phyloP scores from a whole-genome alignment of 2,888 invertebrate species.

The Brachynemurus nebulosus region DNA sequence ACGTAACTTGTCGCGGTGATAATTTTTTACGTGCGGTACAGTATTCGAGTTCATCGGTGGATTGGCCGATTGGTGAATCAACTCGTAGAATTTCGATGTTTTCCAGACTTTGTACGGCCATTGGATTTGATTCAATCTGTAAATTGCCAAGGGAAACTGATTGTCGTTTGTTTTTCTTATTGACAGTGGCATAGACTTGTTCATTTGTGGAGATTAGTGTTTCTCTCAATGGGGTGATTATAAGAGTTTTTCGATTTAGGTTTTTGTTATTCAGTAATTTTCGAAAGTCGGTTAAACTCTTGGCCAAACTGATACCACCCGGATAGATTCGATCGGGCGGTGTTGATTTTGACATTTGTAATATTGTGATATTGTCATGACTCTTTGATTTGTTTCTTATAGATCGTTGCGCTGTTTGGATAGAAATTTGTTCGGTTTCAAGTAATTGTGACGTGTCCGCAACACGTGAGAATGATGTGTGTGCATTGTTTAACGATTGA shows the following conservation, averaged over 20 bases:
- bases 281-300: constrained; percentile 3
- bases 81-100: not conserved
- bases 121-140: constrained; percentile 1
- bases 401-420: not conserved
- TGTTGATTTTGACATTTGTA: not conserved
- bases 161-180: constrained; percentile 1
- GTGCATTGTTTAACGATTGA: not conserved
- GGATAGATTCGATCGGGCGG: not conserved
- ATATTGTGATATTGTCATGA: constrained; percentile 1
- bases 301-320: not conserved
- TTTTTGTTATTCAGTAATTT: not conserved
- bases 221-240: not conserved
- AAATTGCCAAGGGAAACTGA: not conserved
- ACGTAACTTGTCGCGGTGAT: constrained; percentile 23
- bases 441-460: not conserved
- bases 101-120: not conserved
- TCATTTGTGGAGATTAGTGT: not conserved
- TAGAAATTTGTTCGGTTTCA: not conserved
- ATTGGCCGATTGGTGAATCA: not conserved
- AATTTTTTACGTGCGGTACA: constrained; percentile 24
- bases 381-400: constrained; percentile 7
- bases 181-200: not conserved
- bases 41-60: constrained; percentile 21
- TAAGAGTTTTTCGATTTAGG: too few species aligned
- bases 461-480: not conserved